These are phyloP conservation scores for Clavelina lepadiformis DNA, from an alignment of 23 tunicate genomes.

Conservation along the genomic window DNA sequence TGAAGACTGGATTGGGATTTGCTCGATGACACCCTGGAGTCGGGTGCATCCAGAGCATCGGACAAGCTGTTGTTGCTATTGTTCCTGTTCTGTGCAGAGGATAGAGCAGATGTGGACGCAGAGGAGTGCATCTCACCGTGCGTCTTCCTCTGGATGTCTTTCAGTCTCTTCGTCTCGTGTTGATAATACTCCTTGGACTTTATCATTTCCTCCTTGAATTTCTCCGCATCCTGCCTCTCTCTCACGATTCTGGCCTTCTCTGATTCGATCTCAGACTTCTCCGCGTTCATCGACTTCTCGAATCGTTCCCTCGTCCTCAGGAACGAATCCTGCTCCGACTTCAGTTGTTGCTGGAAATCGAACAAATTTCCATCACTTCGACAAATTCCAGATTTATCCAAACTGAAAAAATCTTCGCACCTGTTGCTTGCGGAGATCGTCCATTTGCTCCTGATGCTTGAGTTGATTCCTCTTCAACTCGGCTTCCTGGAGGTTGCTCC, in stretches of 20 bases:
- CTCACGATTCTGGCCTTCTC: conserved; percentile 24
- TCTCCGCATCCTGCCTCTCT: conserved; percentile 39
- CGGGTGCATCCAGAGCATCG: conserved; percentile 10
- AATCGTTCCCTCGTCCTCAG: conserved; percentile 28
- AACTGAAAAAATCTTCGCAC: too few relatives aligned
- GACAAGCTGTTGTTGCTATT: conserved; percentile 39
- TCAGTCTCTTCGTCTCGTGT: conserved; percentile 50
- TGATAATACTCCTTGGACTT: conserved; percentile 65
- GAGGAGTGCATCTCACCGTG: conserved; percentile 13
- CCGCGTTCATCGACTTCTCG: conserved; percentile 40
- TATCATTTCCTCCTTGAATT: conserved; percentile 24
- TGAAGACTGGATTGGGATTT: conserved; percentile 71
- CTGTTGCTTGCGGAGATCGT: conserved; percentile 65
- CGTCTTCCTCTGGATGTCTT: conserved; percentile 40
- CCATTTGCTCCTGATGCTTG: conserved; percentile 77
- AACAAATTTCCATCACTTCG: not conserved
- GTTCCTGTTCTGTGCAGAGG: conserved; percentile 15
- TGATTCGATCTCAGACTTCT: conserved; percentile 29
- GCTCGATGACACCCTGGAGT: conserved; percentile 6
- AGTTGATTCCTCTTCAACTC: conserved; percentile 73
- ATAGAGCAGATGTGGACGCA: conserved; percentile 5
- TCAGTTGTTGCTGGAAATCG: conserved; percentile 64
- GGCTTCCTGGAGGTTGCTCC: conserved; percentile 54
- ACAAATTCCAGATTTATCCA: not conserved
- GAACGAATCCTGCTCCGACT: conserved; percentile 58